Evolutionary conservation across 2,113 vertebrate species (phyloP), one percentile per base, ranked within the genome.

Genomic region (Tympanuchus pallidicinctus): DNA sequence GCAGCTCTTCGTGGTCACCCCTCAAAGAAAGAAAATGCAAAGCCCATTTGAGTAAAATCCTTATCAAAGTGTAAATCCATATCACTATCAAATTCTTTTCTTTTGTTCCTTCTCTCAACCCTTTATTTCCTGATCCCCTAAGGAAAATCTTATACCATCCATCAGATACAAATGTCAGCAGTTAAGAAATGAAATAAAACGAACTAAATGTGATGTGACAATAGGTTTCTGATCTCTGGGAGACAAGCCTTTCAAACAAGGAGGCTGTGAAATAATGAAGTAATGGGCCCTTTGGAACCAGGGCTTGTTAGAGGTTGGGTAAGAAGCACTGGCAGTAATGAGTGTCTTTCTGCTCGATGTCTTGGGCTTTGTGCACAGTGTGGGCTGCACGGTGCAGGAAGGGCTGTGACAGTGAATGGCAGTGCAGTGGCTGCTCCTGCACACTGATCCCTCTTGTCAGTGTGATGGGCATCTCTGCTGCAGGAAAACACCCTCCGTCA

Each of bases 401-500:
- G 52, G 86, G 28, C 60, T 83, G 52, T 67, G 95, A 16, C 83
- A 57, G 89, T 74, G 40, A 19, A 65, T 6, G 80, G 48, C 43
- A 90, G 66, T 9, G 10, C 60, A 72, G 86, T 88, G 48, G 70
- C 73, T 89, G 69, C 86, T 61, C 59, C 50, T 71, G 40, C 82
- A 42, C 7, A 2, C 75, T 56, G 30, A 80, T 93, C 87, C 4
- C 0, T 34, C 36, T 52, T 92, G 78, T 86, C 91, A 82, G 13
- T 30, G 28, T 88, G 90, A 86, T 82, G 56, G 54, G 90, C 75
- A 10, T 70, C 54, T 42, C 64, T 88, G 83, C 93, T 1, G 38
- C 88, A 25, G 86, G 77, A 80, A 71, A 57, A 80, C 47, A 36
- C 82, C 89, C 63, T 69, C 70, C 89, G 93, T 96, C 91, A 86